These are phyloP conservation scores for Digitonthophagus gazella DNA, from an alignment of 2,888 invertebrate species.

Conservation along the genomic window DNA sequence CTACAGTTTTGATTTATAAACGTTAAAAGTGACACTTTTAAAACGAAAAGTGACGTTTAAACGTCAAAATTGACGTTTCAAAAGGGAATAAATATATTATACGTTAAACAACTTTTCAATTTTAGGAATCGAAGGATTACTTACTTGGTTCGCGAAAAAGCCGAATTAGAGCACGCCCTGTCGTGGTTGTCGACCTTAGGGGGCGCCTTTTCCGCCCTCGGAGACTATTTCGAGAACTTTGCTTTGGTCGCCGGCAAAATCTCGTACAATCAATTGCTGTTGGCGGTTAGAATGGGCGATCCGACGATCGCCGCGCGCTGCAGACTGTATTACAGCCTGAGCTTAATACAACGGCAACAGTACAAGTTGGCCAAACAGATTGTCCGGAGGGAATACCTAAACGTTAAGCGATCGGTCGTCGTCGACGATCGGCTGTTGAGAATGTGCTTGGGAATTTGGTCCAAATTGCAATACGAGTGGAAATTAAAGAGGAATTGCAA, in stretches of 20 bases:
- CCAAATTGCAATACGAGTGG: conserved; percentile 67
- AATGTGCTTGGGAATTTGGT: conserved; percentile 88
- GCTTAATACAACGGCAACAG: conserved; percentile 78
- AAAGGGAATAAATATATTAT: too few species aligned
- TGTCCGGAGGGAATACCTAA: conserved; percentile 57
- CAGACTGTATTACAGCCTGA: conserved; percentile 81
- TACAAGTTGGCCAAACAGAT: conserved; percentile 64
- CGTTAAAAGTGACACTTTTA: too few species aligned
- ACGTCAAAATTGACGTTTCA: conserved; percentile 1
- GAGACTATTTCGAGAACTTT: conserved; percentile 79
- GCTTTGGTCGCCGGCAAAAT: conserved; percentile 87
- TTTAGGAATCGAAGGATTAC: conserved; percentile 56
- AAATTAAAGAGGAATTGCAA: too few species aligned
- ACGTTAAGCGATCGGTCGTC: conserved; percentile 45
- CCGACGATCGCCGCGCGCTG: conserved; percentile 79
- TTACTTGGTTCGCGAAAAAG: conserved; percentile 58
- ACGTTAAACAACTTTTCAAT: background rate
- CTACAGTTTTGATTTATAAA: conserved; percentile 12
- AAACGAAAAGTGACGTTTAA: too few species aligned
- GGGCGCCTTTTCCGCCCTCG: conserved; percentile 93
- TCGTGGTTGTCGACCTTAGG: conserved; percentile 96
- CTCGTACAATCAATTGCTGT: conserved; percentile 76
- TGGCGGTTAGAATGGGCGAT: conserved; percentile 81
- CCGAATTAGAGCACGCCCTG: conserved; percentile 80
- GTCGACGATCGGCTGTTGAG: conserved; percentile 66